Evolutionary conservation across 2,113 vertebrate species (phyloP).

Genomic region (Corythornis madagascariensis): DNA sequence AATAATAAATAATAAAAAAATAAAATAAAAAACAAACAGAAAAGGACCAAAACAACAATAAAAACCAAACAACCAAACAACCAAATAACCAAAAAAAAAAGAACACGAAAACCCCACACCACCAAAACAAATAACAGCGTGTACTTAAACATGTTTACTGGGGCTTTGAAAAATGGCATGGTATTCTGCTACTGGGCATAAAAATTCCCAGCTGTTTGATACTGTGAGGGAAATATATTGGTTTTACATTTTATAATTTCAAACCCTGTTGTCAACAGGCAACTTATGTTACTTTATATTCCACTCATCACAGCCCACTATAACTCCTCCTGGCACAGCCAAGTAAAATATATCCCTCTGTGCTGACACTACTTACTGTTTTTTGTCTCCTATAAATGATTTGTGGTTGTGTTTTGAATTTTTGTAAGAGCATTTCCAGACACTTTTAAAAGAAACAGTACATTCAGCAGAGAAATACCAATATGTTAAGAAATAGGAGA

Average conservation of each 20-base stretch:
- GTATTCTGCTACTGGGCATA: slow-evolving; percentile 58
- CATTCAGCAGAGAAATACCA: slow-evolving; percentile 31
- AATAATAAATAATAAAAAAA: too few species aligned
- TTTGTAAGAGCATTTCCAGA: slow-evolving; percentile 72
- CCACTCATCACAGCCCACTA: slow-evolving; percentile 65
- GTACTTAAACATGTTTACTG: slow-evolving; percentile 48
- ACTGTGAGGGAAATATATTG: slow-evolving; percentile 70
- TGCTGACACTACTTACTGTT: slow-evolving; percentile 76
- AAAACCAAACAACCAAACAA: too few species aligned
- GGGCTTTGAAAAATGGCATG: slow-evolving; percentile 51
- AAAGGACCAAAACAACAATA: too few species aligned
- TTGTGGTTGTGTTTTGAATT: slow-evolving; percentile 76
- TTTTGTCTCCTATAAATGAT: slow-evolving; percentile 78
- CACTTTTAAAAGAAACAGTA: slow-evolving; percentile 65
- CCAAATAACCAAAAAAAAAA: too few species aligned
- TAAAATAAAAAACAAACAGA: too few species aligned
- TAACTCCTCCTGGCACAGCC: slow-evolving; percentile 74
- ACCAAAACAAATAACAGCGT: slow-evolving; percentile 54
- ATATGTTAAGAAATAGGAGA: slow-evolving; percentile 64
- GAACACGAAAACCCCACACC: background rate
- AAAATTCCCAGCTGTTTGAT: slow-evolving; percentile 71
- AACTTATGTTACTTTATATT: slow-evolving; percentile 78
- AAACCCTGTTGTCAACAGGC: slow-evolving; percentile 73
- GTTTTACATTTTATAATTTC: slow-evolving; percentile 78
- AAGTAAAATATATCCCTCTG: slow-evolving; percentile 73